Base-by-base conservation (phyloP, 1,140 invertebrate species). In the Mizuhopecten yessoensis region DNA sequence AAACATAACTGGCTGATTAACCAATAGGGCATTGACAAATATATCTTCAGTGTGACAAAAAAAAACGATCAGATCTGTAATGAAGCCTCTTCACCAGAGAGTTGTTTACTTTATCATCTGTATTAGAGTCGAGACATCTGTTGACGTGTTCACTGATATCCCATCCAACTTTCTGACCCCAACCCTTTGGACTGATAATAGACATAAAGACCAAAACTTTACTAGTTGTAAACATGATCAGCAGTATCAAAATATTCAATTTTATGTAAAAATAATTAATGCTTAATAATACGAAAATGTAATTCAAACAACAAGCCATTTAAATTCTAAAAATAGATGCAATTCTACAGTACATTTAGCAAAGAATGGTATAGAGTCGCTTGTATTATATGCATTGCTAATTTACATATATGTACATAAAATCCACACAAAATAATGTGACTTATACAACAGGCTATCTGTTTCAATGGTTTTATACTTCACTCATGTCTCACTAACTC, bases 231-330 rank as follows among this genome's bases (percentile, higher is more conserved):
- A 75, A 75, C 11, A 75, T 29, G n/a, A 75, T 75, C 57, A 75
- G n/a, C 57, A 75, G 57, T 75, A 75, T 75, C 57, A 75, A 75
- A 39, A 75, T n/a, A n/a, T 17, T 75, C n/a, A 75, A 75, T 9
- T 29, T 5, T 17, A 75, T n/a, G 45, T 75, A n/a, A 75, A 75
- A 75, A 29, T 75, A 57, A 17, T 57, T 57, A 57, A 57, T 57
- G 45, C 45, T 57, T 57, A 57, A 57, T 29, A n/a, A 75, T 75
- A 75, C 11, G 57, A 75, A 75, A 29, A n/a, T 75, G n/a, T n/a
- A n/a, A n/a, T n/a, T n/a, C n/a, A n/a, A n/a, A n/a, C n/a, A 75
- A 75, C 1, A 75, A 75, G 57, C 23, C 57, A 75, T 75, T 75
- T 9, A 75, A 17, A 75, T 75, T 29, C 42, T 13, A 17, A 57